Evolutionary conservation across 2,888 invertebrate species (phyloP), one percentile per base, ranked within the genome.

Genomic region (Orthosia gracilis): DNA sequence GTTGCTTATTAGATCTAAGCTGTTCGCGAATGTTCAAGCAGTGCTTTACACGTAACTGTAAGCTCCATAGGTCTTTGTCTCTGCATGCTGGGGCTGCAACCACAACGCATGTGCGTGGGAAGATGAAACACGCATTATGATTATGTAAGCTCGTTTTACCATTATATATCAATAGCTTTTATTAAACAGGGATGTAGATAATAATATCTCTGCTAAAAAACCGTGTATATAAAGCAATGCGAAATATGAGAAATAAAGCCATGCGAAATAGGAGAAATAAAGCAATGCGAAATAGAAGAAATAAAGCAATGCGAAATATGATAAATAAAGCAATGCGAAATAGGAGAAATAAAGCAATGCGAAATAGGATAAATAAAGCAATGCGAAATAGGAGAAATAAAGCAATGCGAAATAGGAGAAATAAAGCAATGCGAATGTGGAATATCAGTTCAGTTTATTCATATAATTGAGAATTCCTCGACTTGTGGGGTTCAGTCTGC

Each of bases 21-120:
- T 66, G 69, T 71, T 78, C 61, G 40, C 61, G 45, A 73, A 65
- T 65, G 58, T 69, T 69, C 69, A 72, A 64, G 65, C 57, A 31
- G 50, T 55, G 55, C 66, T 78, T 76, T 71, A 76, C 76, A 76
- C 81, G 49, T 68, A 78, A 70, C 72, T 67, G 73, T 78, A 61
- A 74, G 70, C 57, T 68, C 58, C 57, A 84, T 85, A 68, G 59
- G 40, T 87, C 83, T 87, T 78, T 85, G 77, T 85, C 75, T 65
- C 45, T 72, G 73, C 71, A 65, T 50, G 76, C 31, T 67, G 73
- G 49, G 55, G 23, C 50, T 54, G 65, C 59, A 77, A 73, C 80
- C 77, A 76, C 67, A 70, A 78, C 80, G 86, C 85, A 86, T 80
- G 87, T 84, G 89, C 90, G 90, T 91, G 88, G 90, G 90, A 88